Base-by-base conservation (phyloP, 2,113 vertebrate species). In the Hippocampus comes region DNA sequence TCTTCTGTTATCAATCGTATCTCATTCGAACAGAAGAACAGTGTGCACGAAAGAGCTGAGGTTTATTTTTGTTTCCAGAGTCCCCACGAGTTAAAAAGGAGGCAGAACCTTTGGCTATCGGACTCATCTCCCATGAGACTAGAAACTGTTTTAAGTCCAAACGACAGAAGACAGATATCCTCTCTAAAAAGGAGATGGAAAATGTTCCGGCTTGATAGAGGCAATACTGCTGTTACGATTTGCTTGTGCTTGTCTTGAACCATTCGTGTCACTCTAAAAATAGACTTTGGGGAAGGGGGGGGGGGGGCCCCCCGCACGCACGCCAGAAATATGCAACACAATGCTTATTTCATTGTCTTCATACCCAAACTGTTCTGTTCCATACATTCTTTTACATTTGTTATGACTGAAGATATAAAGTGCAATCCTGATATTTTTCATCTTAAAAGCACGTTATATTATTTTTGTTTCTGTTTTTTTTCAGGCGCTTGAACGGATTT, bases 51-150 rank as follows among this genome's bases (percentile, higher is more conserved):
- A 30, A 65, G 63, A 43, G 1, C 41, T 25, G 4, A 46, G 63
- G 23, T 46, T 66, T 66, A 66, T 66, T 66, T 66, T 66, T 66
- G 63, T 66, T 66, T 66, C 63, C 59, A 61, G 53, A 9, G 1
- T 61, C 59, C 3, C 59, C 42, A 17, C 63, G 17, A 48, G 63
- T 66, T 15, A 42, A 46, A 66, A n/a, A 25, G 42, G 63, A 66
- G 23, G 63, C 63, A 46, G 42, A 48, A 66, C 63, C 20, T 27
- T 66, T 66, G 12, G 63, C 63, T 66, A 66, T 46, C 63, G 25
- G 38, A 4, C 63, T 25, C n/a, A n/a, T 66, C n/a, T 66, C 41
- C 42, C 41, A 9, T 17, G 42, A n/a, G 63, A 66, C 42, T 17
- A 9, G 23, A 6, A 25, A 48, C 63, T 66, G 63, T 43, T 66